These are phyloP conservation scores for Melanotaenia trifasciata DNA, from an alignment of 2,797 vertebrate species.

Conservation along the genomic window DNA sequence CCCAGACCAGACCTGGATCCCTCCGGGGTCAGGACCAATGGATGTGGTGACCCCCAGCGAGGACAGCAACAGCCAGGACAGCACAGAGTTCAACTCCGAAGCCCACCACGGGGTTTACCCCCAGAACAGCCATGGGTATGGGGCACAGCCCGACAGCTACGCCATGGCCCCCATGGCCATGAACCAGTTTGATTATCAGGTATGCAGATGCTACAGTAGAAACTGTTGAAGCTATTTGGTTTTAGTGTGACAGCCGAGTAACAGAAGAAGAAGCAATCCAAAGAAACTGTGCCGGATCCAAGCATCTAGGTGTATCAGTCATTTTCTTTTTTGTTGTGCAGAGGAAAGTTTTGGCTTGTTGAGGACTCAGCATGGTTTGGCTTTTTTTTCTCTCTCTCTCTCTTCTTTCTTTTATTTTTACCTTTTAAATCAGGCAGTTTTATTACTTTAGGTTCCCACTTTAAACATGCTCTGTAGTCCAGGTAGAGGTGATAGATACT, in stretches of 20 bases:
- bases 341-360: conserved; percentile 69
- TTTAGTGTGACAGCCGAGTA: conserved; percentile 77
- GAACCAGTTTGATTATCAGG: conserved; percentile 99
- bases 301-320: conserved; percentile 68
- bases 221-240: conserved; percentile 76
- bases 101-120: conserved; percentile 93
- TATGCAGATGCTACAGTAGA: conserved; percentile 85
- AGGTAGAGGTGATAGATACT: conserved; percentile 22
- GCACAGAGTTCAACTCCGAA: conserved; percentile 94
- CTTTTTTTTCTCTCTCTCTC: conserved; percentile 32
- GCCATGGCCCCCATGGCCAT: conserved; percentile 92
- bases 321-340: conserved; percentile 67
- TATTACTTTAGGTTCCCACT: not conserved
- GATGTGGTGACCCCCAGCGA: conserved; percentile 95
- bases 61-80: conserved; percentile 99
- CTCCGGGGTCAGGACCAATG: conserved; percentile 93
- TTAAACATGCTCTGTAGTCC: conserved; percentile 11
- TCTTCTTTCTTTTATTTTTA: not conserved
- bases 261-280: conserved; percentile 67
- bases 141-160: conserved; percentile 97
- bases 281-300: conserved; percentile 67
- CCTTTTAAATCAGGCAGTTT: not conserved
- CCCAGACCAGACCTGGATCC: conserved; percentile 95
- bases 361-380: conserved; percentile 73
- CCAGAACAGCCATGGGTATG: conserved; percentile 99